Base-by-base conservation (phyloP, 1,140 invertebrate genomes). In the Melanaphis sacchari region DNA sequence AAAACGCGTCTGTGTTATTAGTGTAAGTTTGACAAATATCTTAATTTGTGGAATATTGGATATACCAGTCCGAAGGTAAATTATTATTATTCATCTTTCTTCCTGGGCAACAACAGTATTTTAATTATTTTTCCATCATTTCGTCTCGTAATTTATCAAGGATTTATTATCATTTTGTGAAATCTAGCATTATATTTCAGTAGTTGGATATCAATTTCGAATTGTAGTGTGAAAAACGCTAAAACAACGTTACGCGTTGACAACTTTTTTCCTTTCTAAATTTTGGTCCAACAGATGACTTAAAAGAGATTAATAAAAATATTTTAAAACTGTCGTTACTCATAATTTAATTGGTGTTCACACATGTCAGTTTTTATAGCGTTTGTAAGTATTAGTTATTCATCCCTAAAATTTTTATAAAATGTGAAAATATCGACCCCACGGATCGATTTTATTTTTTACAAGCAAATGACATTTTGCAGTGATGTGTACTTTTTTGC, bases 1-100 rank as follows among this genome's bases (percentile, higher is more conserved):
- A 54, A 91, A 76, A 43, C 66, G 76, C 22, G n/a, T 92, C 91
- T 92, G 91, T 92, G 91, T 92, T 92, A 92, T n/a, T 92, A 92
- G 91, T 92, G 91, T 92, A 81, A 89, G 87, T 88, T 88, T 38
- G 46, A 89, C 22, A 89, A 89, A 52, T 85, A 49, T 87, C 15
- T 87, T 38, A 26, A 38, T 38, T 49, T 36, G 85, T 46, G 87
- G 87, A 89, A 89, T 52, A 59, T 90, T 52, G 52, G 52, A 90
- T 90, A 41, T 41, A 66, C 26, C 38, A 24, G 40, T 43, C 38
- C 43, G 18, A 38, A 90, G 89, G 89, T 90, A 90, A 90, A 66
- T 54, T 26, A 38, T 89, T 40, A 11, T 41, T 84, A 84, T 84
- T 40, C 41, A 41, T 41, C 36, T 36, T 36, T 38, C 36, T 6